phyloP scores from a whole-genome alignment of 2,797 vertebrate species.

The Pempheris klunzingeri region DNA sequence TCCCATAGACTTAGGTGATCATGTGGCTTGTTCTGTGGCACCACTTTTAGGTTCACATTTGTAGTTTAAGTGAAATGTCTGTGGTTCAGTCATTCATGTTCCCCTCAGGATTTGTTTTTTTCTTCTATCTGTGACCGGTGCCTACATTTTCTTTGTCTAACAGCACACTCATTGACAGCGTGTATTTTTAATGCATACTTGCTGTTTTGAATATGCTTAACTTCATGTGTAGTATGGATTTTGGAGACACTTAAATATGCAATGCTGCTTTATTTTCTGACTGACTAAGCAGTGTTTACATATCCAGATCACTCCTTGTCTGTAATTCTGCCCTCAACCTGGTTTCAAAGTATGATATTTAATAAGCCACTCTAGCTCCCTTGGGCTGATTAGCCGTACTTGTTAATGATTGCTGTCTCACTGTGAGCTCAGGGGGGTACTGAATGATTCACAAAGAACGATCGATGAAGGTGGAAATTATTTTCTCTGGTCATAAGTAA shows the following conservation, averaged over 20 bases:
- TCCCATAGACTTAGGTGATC: no score
- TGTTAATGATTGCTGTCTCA: slow-evolving; percentile 14
- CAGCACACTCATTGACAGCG: no score
- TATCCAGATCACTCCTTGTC: not conserved
- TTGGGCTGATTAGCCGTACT: not conserved
- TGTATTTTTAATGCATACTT: no score
- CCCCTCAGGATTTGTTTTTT: no score
- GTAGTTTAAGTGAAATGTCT: no score
- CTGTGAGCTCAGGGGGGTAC: slow-evolving; percentile 15
- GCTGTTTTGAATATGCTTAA: no score
- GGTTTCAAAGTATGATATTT: slow-evolving; percentile 1
- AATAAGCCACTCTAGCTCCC: slow-evolving; percentile 1
- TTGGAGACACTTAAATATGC: not conserved
- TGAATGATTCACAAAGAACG: slow-evolving; percentile 3
- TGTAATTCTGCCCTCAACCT: slow-evolving; percentile 1
- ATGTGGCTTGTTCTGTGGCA: no score
- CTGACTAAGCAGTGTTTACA: not conserved
- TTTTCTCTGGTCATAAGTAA: slow-evolving; percentile 24
- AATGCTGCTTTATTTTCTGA: not conserved
- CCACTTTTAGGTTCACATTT: no score
- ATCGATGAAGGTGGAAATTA: slow-evolving; percentile 20
- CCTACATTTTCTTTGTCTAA: not conserved
- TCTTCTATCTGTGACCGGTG: no score
- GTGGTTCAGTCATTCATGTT: no score
- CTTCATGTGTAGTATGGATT: not conserved